Conservation (phyloP, 30 jellyfish, hydroid and myxozoan genomes). For the Aurelia aurita region DNA sequence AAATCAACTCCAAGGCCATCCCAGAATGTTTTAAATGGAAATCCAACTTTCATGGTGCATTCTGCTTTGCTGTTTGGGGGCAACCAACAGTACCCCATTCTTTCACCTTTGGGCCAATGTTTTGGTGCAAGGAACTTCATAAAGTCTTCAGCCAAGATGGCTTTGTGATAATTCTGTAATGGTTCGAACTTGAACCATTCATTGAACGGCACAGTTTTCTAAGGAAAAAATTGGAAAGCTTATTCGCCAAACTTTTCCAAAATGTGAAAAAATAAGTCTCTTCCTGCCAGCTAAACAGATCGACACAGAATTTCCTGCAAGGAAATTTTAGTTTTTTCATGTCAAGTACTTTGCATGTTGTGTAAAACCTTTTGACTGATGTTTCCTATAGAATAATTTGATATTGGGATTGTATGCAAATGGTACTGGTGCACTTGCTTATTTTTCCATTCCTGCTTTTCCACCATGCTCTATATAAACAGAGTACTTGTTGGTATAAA, state of each 20-base stretch:
- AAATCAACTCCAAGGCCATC: conserved; percentile 63
- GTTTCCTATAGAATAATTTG: too few relatives aligned
- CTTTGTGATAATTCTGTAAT: conserved; percentile 34
- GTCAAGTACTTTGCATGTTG: too few relatives aligned
- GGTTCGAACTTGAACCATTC: conserved; percentile 66
- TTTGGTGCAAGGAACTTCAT: conserved; percentile 54
- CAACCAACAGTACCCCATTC: conserved; percentile 70
- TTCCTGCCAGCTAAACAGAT: too few relatives aligned
- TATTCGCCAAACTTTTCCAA: not conserved
- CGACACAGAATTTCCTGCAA: too few relatives aligned
- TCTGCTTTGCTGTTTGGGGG: conserved; percentile 20
- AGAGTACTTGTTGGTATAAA: not conserved
- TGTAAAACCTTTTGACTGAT: too few relatives aligned
- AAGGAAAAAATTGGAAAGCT: not conserved
- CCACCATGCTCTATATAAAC: too few relatives aligned
- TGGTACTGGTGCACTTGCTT: too few relatives aligned
- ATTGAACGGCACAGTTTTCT: conserved; percentile 54
- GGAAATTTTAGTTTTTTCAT: too few relatives aligned
- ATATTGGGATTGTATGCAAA: too few relatives aligned
- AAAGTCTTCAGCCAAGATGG: conserved; percentile 48
- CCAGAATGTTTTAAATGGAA: conserved; percentile 69
- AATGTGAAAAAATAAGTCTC: too few relatives aligned
- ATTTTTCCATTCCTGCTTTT: too few relatives aligned
- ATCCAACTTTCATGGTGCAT: conserved; percentile 61
- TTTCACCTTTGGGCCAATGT: conserved; percentile 47